Conservation (phyloP, 1,140 invertebrate genomes). For the Mya arenaria region DNA sequence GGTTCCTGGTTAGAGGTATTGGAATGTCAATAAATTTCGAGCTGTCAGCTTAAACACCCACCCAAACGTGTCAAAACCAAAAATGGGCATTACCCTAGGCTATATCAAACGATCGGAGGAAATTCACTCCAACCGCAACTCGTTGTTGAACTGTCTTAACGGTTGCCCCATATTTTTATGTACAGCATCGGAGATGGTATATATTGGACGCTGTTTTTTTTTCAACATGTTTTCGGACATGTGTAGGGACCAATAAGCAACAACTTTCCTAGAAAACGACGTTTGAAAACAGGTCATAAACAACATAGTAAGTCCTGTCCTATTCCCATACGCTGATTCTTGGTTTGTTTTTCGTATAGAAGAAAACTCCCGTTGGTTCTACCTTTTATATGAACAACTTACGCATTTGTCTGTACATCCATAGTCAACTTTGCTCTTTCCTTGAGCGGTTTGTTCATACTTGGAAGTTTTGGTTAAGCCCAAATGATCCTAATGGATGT, state of each 20-base stretch:
- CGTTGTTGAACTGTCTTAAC: too few species aligned
- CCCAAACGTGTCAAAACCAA: too few species aligned
- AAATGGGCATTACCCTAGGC: too few species aligned
- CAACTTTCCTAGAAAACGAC: conserved; percentile 53
- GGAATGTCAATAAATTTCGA: too few species aligned
- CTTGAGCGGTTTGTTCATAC: conserved; percentile 62
- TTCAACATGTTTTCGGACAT: conserved; percentile 47
- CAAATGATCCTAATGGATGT: conserved; percentile 72
- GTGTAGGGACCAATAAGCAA: conserved; percentile 39
- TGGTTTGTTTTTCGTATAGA: conserved; percentile 70
- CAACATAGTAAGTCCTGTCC: too few species aligned
- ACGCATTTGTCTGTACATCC: conserved; percentile 67
- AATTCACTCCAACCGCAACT: too few species aligned
- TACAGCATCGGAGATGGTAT: conserved; percentile 58
- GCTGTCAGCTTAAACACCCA: too few species aligned
- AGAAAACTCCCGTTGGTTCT: conserved; percentile 69
- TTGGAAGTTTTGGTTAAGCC: conserved; percentile 69
- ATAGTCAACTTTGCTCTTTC: conserved; percentile 49
- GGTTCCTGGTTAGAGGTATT: too few species aligned
- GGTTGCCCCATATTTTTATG: too few species aligned
- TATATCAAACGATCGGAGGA: too few species aligned
- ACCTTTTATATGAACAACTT: conserved; percentile 63
- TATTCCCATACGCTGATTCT: conserved; percentile 71
- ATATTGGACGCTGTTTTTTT: conserved; percentile 60
- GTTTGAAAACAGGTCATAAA: conserved; percentile 65